A percentile compares a stretch with the other conserved stretches of the same genome.
These are phyloP conservation scores for Calycopis cecrops DNA, from an alignment of 1,140 invertebrate species.

Conservation along the genomic window DNA sequence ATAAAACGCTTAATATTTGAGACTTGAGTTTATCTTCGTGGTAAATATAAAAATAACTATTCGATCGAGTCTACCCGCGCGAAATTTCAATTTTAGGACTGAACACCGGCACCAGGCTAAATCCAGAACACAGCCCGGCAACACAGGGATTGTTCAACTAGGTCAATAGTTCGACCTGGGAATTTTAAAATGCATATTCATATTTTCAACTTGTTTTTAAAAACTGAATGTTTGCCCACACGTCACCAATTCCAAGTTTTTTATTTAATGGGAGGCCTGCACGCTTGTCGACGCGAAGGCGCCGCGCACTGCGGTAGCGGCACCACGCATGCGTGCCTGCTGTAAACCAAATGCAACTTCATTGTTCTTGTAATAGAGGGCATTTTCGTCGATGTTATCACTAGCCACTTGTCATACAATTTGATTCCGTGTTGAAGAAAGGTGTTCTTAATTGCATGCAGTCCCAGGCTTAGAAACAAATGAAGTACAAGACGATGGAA, in stretches of 20 bases:
- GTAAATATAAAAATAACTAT: too few species aligned
- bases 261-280: constrained; percentile 39
- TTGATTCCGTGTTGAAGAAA: constrained; percentile 28
- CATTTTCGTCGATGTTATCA: background rate
- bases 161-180: too few species aligned
- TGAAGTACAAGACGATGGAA: background rate
- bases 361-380: constrained; percentile 9
- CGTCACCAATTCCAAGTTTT: constrained; percentile 33
- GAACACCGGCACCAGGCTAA: too few species aligned
- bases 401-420: constrained; percentile 26
- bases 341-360: constrained; percentile 22
- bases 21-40: too few species aligned
- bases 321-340: constrained; percentile 50
- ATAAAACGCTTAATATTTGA: too few species aligned
- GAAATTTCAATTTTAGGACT: too few species aligned
- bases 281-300: constrained; percentile 40
- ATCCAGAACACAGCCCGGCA: too few species aligned
- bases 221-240: constrained; percentile 33
- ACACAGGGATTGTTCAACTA: too few species aligned
- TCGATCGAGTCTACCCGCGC: too few species aligned
- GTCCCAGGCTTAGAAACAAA: constrained; percentile 17
- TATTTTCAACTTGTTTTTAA: constrained; percentile 20
- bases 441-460: constrained; percentile 29
- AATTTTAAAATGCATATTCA: constrained; percentile 10
- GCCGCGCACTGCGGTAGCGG: constrained; percentile 49